Conservation (phyloP, 2,797 vertebrate species). For the Cryptoprocta ferox region DNA sequence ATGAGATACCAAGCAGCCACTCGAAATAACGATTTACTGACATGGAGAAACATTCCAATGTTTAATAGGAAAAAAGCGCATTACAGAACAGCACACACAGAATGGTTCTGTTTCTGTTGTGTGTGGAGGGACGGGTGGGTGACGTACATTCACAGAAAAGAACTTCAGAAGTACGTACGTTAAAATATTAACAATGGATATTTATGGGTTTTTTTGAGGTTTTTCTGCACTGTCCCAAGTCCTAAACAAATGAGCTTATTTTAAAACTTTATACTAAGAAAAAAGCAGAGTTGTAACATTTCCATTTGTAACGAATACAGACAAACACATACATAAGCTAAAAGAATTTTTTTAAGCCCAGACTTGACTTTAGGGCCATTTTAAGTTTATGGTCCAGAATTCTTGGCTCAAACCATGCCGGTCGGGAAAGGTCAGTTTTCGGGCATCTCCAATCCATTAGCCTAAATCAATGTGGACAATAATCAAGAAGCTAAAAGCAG, state of each 20-base stretch:
- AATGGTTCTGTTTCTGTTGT: background rate
- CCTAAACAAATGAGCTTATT: background rate
- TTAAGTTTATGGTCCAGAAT: background rate
- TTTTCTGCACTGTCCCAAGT: background rate
- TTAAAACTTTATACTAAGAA: background rate
- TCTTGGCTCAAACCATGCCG: background rate
- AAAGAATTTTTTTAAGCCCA: background rate
- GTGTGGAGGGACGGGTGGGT: accelerated
- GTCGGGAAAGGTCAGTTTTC: background rate
- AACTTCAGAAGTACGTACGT: background rate
- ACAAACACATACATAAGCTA: background rate
- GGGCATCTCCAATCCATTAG: background rate
- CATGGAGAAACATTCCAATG: background rate
- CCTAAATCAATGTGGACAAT: background rate
- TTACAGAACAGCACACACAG: background rate
- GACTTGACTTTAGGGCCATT: background rate
- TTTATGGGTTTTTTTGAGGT: background rate
- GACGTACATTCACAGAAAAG: background rate
- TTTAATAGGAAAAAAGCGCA: background rate
- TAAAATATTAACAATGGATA: background rate
- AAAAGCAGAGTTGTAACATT: background rate
- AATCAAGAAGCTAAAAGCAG: background rate
- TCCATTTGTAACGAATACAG: background rate
- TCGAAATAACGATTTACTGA: background rate
- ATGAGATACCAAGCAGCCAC: background rate